A percentile compares a stretch with the other conserved stretches of the same genome.
phyloP scores from a whole-genome alignment of 2,113 vertebrate species.

The Thymallus thymallus region DNA sequence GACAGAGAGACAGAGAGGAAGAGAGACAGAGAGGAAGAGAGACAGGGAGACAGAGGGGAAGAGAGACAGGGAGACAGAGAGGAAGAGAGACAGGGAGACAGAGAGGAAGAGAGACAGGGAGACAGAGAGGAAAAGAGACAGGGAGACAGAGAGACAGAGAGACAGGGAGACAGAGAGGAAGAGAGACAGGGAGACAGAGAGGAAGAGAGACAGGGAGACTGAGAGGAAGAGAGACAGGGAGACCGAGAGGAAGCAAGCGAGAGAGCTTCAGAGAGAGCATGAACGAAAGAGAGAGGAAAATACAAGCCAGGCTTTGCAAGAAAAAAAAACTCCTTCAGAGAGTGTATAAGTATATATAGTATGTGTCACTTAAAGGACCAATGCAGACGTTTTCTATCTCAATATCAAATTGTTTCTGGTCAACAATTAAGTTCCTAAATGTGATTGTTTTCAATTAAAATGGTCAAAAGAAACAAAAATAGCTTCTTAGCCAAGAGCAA shows the following conservation, averaged over 20 bases:
- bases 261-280: neutral
- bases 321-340: slow-evolving; percentile 30
- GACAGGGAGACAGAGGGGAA: no score
- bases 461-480: no score
- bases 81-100: slow-evolving; percentile 11
- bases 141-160: no score
- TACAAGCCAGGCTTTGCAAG: slow-evolving; percentile 34
- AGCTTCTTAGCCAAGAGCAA: no score
- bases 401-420: no score
- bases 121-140: slow-evolving; percentile 40
- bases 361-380: neutral
- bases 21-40: slow-evolving; percentile 36
- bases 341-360: neutral
- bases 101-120: slow-evolving; percentile 10
- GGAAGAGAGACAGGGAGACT: slow-evolving; percentile 7
- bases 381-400: neutral
- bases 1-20: neutral
- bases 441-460: neutral
- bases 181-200: slow-evolving; percentile 32
- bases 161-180: neutral
- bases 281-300: slow-evolving; percentile 38
- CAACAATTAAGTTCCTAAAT: neutral
- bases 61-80: neutral
- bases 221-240: neutral
- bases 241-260: slow-evolving; percentile 3